A percentile compares a stretch with the other conserved stretches of the same genome.
Evolutionary conservation across 2,797 vertebrate genomes (phyloP).

Genomic region (Alcedo quadribrachys): DNA sequence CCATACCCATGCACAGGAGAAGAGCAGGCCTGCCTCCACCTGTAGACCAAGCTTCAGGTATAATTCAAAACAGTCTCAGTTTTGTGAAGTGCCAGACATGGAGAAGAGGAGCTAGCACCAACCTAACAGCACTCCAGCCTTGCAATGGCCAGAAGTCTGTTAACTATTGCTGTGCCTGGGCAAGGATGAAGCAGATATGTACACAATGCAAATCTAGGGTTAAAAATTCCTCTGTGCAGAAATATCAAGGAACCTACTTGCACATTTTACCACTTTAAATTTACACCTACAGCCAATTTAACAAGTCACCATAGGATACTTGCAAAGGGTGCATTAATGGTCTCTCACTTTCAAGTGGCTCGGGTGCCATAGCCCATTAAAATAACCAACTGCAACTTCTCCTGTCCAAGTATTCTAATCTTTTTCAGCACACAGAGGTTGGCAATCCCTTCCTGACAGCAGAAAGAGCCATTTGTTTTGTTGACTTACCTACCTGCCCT

Average conservation of each 20-base stretch:
- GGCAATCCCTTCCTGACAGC: not conserved
- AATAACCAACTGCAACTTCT: not conserved
- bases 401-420: not conserved
- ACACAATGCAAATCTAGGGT: not conserved
- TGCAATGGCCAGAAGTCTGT: not conserved
- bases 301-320: not conserved
- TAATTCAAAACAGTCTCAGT: not conserved
- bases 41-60: not conserved
- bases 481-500: not conserved
- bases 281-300: not conserved
- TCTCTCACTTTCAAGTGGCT: not conserved
- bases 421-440: not conserved
- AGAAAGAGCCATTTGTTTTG: not conserved
- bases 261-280: not conserved
- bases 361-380: not conserved
- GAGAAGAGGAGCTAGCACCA: not conserved
- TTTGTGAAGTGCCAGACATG: not conserved
- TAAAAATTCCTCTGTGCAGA: not conserved
- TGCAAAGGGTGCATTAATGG: not conserved
- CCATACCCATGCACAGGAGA: rapidly evolving
- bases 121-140: not conserved
- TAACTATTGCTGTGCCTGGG: not conserved
- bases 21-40: not conserved
- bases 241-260: not conserved
- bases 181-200: not conserved